Conservation (phyloP, 2,888 invertebrate species). For the Panopea generosa region DNA sequence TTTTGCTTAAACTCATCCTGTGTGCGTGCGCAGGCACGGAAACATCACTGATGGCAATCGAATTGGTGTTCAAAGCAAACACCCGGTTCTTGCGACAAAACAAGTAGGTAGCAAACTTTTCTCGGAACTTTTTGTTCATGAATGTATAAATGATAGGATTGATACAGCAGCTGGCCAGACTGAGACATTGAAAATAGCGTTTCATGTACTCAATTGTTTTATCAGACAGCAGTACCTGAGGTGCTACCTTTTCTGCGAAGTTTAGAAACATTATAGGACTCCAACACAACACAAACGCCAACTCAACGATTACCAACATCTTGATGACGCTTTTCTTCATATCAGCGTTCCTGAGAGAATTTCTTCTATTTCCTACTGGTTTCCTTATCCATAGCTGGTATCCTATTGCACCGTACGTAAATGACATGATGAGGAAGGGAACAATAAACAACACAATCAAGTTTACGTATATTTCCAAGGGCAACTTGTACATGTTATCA, state of each 20-base stretch:
- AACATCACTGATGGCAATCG: too few species aligned
- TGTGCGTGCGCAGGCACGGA: too few species aligned
- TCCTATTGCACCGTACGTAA: conserved; percentile 72
- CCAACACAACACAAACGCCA: conserved; percentile 74
- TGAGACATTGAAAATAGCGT: conserved; percentile 72
- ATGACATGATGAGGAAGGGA: conserved; percentile 68
- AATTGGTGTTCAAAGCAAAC: neutral
- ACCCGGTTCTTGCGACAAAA: conserved; percentile 42
- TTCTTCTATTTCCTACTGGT: conserved; percentile 51
- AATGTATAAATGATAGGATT: conserved; percentile 77
- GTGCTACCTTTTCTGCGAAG: conserved; percentile 31
- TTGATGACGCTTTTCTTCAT: conserved; percentile 75
- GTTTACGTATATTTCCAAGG: conserved; percentile 65
- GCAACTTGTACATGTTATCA: conserved; percentile 48
- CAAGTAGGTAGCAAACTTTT: conserved; percentile 50
- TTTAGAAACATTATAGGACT: conserved; percentile 71
- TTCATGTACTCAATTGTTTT: conserved; percentile 45
- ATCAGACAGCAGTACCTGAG: conserved; percentile 17
- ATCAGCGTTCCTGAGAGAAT: conserved; percentile 62
- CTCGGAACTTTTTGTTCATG: conserved; percentile 74
- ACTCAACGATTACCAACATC: conserved; percentile 74
- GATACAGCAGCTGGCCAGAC: conserved; percentile 72
- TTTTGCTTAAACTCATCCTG: too few species aligned
- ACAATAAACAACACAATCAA: conserved; percentile 67
- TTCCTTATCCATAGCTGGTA: conserved; percentile 71